A percentile compares a stretch with the other conserved stretches of the same genome.
Evolutionary conservation across 1,140 invertebrate genomes (phyloP).

Genomic region (Zaprionus africanus): DNA sequence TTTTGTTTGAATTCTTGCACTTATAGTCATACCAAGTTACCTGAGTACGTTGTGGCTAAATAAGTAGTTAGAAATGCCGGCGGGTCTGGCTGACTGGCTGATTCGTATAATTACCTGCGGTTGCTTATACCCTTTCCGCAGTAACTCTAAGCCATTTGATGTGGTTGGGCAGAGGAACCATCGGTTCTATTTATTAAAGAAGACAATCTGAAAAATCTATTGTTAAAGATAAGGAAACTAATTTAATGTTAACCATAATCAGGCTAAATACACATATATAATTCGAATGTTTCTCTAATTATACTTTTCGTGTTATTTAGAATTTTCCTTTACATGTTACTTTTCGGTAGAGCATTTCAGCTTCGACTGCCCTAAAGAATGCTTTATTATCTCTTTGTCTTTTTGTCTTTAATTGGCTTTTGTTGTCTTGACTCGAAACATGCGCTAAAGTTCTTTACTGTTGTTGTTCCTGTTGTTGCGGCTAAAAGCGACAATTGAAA

Average conservation of each 20-base stretch:
- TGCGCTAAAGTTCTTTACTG: conserved; percentile 3
- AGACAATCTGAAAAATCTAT: too few relatives aligned
- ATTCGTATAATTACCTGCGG: conserved; percentile 1
- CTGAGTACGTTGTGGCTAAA: neutral
- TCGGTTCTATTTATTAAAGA: too few relatives aligned
- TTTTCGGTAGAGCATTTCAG: neutral
- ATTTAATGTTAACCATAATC: too few relatives aligned
- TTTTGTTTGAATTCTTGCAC: neutral
- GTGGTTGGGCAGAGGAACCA: too few relatives aligned
- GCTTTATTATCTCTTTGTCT: neutral
- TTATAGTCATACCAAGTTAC: neutral
- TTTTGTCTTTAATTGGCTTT: conserved; percentile 29
- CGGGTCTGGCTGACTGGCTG: conserved; percentile 11
- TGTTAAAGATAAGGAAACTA: too few relatives aligned
- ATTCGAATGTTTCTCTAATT: too few relatives aligned
- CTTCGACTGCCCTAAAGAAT: neutral
- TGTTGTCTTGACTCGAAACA: conserved; percentile 24
- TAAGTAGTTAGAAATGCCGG: neutral
- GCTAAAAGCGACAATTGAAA: conserved; percentile 27
- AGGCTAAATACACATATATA: too few relatives aligned
- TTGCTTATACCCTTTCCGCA: neutral
- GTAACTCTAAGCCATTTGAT: neutral
- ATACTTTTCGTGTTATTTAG: too few relatives aligned
- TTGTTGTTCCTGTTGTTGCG: conserved; percentile 1
- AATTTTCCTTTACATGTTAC: neutral